Base-by-base conservation (phyloP, 2,113 vertebrate genomes). In the Cygnus atratus region DNA sequence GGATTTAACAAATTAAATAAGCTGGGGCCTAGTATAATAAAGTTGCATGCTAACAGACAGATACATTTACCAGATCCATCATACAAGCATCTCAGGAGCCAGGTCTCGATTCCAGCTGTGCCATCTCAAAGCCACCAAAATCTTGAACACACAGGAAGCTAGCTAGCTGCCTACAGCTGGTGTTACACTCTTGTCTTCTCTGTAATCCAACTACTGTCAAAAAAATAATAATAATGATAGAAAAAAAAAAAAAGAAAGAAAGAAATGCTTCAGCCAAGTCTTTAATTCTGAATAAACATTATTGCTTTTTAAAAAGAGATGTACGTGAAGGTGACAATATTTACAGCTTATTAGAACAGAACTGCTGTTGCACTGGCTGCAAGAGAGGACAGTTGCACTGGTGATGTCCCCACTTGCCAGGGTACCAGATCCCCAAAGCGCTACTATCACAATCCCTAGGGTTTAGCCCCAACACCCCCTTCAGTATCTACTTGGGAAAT, bases 1-100 rank as follows among this genome's bases (percentile, higher is more conserved):
- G 41, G 63, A 85, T 95, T 95, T 95, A 39, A 82, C 54, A 79
- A 95, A 95, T 91, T 95, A 79, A 94, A 92, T 92, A 70, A 89
- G 0, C 25, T 48, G 13, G 33, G 43, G 43, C 62, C 81, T 54
- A 78, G 74, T 67, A 18, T 91, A 90, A 95, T 77, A 61, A 93
- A 89, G n/a, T 79, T 65, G 14, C 7, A 0, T 83, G 35, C 50
- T 93, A 84, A 57, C 41, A 87, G 87, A 57, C 22, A 91, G 67
- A 73, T 78, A 78, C 2, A 70, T 87, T 92, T 87, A 44, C 70
- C n/a, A 95, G 66, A 79, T 87, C 48, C 24, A 41, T 61, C 77
- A 57, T 15, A 35, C 24, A 76, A 74, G 31, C 3, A 0, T 39
- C 68, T 87, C 65, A 33, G 10, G 25, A 76, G 17, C 61, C 29